A percentile compares a stretch with the other conserved stretches of the same genome.
phyloP scores from a whole-genome alignment of 1,140 invertebrate genomes.

The Tetragonula clypearis region DNA sequence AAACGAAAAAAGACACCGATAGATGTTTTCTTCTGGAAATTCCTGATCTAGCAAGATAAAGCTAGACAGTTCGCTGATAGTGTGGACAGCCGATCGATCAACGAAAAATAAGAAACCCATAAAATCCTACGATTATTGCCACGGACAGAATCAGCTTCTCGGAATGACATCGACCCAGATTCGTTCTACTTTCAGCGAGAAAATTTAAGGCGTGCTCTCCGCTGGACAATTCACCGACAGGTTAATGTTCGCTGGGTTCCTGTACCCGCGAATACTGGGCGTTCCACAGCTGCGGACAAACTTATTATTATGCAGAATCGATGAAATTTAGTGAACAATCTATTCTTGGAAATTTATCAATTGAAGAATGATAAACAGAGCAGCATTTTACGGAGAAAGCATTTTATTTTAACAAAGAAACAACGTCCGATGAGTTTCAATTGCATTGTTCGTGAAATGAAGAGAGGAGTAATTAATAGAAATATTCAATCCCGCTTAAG shows the following conservation, averaged over 20 bases:
- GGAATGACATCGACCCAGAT: conserved; percentile 32
- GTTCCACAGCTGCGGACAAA: neutral
- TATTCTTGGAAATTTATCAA: neutral
- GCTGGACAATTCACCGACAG: conserved; percentile 6
- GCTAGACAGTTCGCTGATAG: neutral
- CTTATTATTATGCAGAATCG: neutral
- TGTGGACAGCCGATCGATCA: conserved; percentile 16
- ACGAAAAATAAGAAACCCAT: conserved; percentile 37
- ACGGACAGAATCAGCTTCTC: conserved; percentile 14
- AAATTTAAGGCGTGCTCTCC: conserved; percentile 9
- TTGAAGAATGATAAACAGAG: neutral
- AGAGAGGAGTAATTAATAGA: too few relatives aligned
- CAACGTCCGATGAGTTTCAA: too few relatives aligned
- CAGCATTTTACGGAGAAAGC: neutral
- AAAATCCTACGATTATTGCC: conserved; percentile 25
- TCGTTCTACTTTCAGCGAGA: conserved; percentile 33
- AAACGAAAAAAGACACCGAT: neutral
- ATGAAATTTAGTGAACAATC: neutral
- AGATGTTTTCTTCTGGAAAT: neutral
- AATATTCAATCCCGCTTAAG: too few relatives aligned
- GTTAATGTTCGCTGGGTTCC: conserved; percentile 3
- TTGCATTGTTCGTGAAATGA: too few relatives aligned
- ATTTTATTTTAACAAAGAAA: too few relatives aligned
- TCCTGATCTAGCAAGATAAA: conserved; percentile 14
- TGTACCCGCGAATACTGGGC: neutral